Evolutionary conservation across 1,140 invertebrate genomes (phyloP).

Genomic region (Pachypeltis micranthus): DNA sequence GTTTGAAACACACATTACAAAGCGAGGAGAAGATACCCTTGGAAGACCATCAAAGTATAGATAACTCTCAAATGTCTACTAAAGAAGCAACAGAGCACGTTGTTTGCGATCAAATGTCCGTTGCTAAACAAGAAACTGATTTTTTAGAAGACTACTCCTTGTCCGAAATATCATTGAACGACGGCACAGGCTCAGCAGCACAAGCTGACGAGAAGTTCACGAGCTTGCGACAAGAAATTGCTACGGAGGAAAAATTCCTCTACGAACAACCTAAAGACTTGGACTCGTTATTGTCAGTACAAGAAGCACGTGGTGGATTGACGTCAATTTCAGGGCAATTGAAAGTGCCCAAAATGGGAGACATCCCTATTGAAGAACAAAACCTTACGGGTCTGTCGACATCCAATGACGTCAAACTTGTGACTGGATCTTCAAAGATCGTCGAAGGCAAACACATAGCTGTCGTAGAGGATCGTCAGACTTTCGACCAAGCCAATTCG

Average conservation of each 20-base stretch:
- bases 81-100: background rate
- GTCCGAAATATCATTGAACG: background rate
- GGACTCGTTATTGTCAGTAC: background rate
- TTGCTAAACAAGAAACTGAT: background rate
- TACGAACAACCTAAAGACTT: background rate
- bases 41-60: background rate
- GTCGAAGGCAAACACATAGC: background rate
- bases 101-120: background rate
- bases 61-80: background rate
- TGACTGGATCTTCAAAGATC: background rate
- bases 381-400: background rate
- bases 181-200: background rate
- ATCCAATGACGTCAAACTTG: background rate
- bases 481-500: background rate
- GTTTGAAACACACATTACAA: background rate
- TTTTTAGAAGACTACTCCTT: background rate
- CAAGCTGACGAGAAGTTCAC: background rate
- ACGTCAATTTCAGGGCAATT: background rate
- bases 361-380: background rate
- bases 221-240: background rate
- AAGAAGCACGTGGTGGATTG: background rate
- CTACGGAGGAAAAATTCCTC: background rate
- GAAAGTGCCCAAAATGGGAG: background rate
- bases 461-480: background rate
- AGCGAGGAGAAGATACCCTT: background rate